Evolutionary conservation across 2,888 invertebrate genomes (phyloP).

Genomic region (Tenthredo distinguenda): DNA sequence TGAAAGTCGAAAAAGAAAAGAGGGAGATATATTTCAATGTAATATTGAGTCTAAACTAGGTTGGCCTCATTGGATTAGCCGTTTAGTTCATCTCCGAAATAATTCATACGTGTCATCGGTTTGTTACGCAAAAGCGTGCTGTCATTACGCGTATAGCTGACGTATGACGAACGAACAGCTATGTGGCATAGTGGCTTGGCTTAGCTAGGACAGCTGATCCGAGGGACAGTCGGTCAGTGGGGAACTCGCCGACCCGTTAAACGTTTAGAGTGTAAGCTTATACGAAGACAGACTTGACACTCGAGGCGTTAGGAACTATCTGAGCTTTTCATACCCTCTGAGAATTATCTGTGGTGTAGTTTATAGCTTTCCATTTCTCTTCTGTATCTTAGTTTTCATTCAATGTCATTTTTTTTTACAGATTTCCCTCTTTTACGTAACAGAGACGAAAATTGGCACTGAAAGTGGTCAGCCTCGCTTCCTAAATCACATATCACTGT

Average conservation of each 20-base stretch:
- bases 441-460: not conserved
- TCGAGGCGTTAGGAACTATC: conserved; percentile 28
- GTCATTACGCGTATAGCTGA: conserved; percentile 25
- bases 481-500: not conserved
- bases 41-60: not conserved
- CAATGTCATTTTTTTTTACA: too few species aligned
- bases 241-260: conserved; percentile 44
- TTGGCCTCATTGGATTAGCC: conserved; percentile 20
- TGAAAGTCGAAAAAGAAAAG: not conserved
- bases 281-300: not conserved
- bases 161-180: not conserved
- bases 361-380: not conserved
- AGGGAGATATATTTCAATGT: not conserved
- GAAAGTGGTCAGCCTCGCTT: not conserved
- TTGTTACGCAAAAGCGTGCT: conserved; percentile 39
- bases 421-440: not conserved
- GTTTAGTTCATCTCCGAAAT: conserved; percentile 50
- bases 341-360: not conserved
- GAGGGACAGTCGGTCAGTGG: conserved; percentile 48
- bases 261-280: conserved; percentile 30
- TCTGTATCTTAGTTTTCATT: not conserved
- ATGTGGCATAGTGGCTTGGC: conserved; percentile 8
- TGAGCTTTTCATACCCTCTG: not conserved
- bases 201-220: conserved; percentile 34
- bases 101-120: conserved; percentile 39